These are phyloP conservation scores for Falco novaeseelandiae DNA, from an alignment of 2,797 vertebrate genomes.

Conservation along the genomic window DNA sequence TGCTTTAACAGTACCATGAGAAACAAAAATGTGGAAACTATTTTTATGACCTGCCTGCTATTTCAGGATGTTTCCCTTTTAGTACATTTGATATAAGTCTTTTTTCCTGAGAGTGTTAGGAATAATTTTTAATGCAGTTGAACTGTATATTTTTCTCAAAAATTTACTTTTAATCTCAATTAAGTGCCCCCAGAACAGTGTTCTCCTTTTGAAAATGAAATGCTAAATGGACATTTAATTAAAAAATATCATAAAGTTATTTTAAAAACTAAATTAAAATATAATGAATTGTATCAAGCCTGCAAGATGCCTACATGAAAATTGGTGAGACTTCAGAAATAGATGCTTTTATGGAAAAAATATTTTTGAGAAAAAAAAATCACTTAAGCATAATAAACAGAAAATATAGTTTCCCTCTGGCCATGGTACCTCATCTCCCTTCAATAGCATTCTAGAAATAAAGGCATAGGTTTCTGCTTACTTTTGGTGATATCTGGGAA, in stretches of 20 bases:
- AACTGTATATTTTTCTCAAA: background rate
- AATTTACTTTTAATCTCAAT: background rate
- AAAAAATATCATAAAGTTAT: background rate
- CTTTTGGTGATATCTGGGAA: background rate
- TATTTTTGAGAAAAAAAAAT: background rate
- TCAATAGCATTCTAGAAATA: background rate
- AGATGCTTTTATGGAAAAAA: background rate
- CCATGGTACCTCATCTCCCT: background rate
- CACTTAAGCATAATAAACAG: background rate
- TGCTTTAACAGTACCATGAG: background rate
- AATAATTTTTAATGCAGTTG: background rate
- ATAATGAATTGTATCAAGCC: background rate
- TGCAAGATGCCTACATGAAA: background rate
- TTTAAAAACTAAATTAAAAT: background rate
- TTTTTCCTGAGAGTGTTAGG: background rate
- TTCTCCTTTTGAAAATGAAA: background rate
- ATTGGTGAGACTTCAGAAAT: background rate
- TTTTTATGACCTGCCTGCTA: background rate
- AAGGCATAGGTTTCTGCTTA: background rate
- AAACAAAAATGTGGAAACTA: background rate
- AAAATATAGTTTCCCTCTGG: background rate
- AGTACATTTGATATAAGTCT: background rate
- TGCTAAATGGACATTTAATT: background rate
- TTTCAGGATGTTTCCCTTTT: background rate
- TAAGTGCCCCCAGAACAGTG: background rate